Base-by-base conservation (phyloP, 2,888 invertebrate species). In the Netelia inedita region DNA sequence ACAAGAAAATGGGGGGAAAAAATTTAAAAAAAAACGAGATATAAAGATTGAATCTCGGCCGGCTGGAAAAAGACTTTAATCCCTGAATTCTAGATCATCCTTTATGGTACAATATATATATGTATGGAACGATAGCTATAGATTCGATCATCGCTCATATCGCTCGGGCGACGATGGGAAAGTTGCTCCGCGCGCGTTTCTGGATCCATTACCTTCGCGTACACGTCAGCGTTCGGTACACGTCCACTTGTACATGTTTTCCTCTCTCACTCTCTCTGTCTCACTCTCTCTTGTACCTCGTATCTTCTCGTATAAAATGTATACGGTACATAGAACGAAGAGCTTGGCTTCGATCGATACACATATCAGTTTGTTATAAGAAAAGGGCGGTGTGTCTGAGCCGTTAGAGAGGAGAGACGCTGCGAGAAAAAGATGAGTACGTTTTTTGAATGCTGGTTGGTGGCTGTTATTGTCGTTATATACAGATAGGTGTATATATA, bases 321-420 rank as follows among this genome's bases (percentile, higher is more conserved):
- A 46, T 46, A 46, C 14, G 14, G 35, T 35, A 68, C 10, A 35
- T 43, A 35, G 43, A 35, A 68, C 21, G 50, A 69, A 63, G 23
- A 59, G 50, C 59, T 74, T 55, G 61, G 75, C 21, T 75, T 61
- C 63, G 87, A 88, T 87, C 89, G 90, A 90, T 90, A 89, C 8
- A 35, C 35, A 35, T 61, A n/a, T 28, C 28, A 88, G 88, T 89
- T 90, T 89, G 55, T 76, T 46, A 76, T 69, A 43, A 78, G 66
- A 87, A 91, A 87, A 89, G 88, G 90, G 91, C 89, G 90, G 88
- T 86, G 79, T 88, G 85, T 87, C 87, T 88, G 86, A 82, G 79
- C 83, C 76, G 69, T 78, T 61, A 81, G 82, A 72, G 43, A 74
- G 23, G 59, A 50, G 66, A 72, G 74, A 74, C 73, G 79, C 65